phyloP scores from a whole-genome alignment of 2,888 invertebrate genomes.

The Diplolepis rosae region DNA sequence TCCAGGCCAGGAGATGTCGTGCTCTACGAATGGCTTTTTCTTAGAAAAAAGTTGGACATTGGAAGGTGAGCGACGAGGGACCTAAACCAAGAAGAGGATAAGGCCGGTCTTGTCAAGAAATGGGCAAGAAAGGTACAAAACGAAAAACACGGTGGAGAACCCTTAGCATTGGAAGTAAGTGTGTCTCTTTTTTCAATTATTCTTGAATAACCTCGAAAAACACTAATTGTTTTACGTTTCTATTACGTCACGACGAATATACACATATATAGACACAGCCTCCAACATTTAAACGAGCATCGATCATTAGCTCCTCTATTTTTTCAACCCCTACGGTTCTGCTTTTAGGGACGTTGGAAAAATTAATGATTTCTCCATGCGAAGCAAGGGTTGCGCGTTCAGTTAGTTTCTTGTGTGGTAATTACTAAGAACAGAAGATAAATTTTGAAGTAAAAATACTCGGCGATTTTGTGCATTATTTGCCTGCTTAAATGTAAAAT shows the following conservation, averaged over 20 bases:
- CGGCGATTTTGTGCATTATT: too few relatives aligned
- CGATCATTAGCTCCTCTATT: constrained; percentile 55
- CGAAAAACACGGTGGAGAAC: constrained; percentile 80
- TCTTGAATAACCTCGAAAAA: neutral
- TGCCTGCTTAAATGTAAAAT: too few relatives aligned
- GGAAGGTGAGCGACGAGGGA: constrained; percentile 18
- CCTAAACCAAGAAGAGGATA: constrained; percentile 1
- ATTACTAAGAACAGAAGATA: neutral
- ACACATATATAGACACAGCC: constrained; percentile 36
- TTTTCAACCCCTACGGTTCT: neutral
- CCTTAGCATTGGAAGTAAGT: constrained; percentile 77
- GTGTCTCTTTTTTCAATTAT: constrained; percentile 6
- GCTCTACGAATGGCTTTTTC: neutral
- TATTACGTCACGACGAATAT: constrained; percentile 45
- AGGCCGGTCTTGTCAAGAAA: constrained; percentile 55
- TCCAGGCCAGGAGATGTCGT: neutral
- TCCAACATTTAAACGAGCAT: constrained; percentile 44
- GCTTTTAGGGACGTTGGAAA: neutral
- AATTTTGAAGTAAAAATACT: too few relatives aligned
- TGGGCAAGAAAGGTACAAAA: constrained; percentile 78
- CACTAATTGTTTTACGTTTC: constrained; percentile 9
- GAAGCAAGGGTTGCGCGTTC: constrained; percentile 6
- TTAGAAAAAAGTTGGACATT: constrained; percentile 16
- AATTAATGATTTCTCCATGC: constrained; percentile 6
- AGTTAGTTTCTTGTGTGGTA: neutral